Evolutionary conservation across 2,888 invertebrate species (phyloP).

Genomic region (Cephus nigrinus): DNA sequence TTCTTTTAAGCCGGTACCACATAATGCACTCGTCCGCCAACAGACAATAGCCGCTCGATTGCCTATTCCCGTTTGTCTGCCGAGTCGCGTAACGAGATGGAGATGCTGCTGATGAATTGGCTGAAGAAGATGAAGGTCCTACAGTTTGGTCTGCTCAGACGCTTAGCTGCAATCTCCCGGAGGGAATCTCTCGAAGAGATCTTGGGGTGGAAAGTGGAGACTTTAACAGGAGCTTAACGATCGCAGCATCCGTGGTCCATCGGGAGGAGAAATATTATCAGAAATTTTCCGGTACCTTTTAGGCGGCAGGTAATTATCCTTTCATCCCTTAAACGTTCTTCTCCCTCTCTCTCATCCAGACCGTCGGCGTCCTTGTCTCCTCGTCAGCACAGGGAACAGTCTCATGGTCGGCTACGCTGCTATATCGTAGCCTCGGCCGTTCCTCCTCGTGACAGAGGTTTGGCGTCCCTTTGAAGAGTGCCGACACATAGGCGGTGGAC

Average conservation of each 20-base stretch:
- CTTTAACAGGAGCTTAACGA: not conserved
- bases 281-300: not conserved
- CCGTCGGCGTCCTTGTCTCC: not conserved
- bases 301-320: not conserved
- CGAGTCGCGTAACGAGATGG: not conserved
- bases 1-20: not conserved
- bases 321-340: not conserved
- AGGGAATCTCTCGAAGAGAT: not conserved
- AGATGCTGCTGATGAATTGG: not conserved
- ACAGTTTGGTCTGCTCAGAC: not conserved
- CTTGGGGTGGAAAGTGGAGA: not conserved
- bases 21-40: not conserved
- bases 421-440: not conserved
- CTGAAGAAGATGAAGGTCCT: not conserved
- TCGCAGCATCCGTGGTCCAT: not conserved
- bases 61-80: not conserved
- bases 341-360: not conserved
- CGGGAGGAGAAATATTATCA: not conserved
- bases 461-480: constrained; percentile 38
- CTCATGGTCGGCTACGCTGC: not conserved
- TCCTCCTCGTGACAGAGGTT: constrained; percentile 22
- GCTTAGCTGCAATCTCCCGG: not conserved
- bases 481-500: constrained; percentile 28
- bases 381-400: not conserved
- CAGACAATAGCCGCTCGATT: not conserved